Evolutionary conservation across 2,888 invertebrate genomes (phyloP), one percentile per base, ranked within the genome.

Genomic region (Congeria kusceri): DNA sequence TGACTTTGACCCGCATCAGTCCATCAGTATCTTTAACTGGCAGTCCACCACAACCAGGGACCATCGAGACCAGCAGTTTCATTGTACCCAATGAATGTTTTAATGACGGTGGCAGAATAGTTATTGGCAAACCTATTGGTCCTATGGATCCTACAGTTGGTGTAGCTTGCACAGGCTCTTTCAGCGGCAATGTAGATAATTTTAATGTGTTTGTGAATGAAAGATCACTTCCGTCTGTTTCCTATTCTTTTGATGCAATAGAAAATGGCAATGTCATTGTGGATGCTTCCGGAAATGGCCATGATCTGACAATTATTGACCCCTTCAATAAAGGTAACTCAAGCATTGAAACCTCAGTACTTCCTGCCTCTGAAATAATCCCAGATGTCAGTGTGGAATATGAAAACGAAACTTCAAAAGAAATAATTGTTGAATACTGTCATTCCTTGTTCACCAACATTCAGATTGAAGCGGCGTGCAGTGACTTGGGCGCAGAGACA

Each of bases 71-170:
- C 23, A 58, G 53, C 39, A n/a, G 72, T 18, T 46, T 64, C 32
- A 59, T 85, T 23, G 82, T 80, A 9, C 32, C 69, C 7, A 65
- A 56, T 20, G 81, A 76, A 11, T 64, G 57, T 29, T 86, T 87
- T 69, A 70, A 83, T 11, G 69, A 56, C 7, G 66, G 68, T 28
- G 89, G 89, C 20, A 79, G 82, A 15, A 25, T 90, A 28, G 74
- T 80, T 32, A 29, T 90, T 27, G 89, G 88, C n/a, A 69, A 65
- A 27, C 86, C 86, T 67, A 78, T 71, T 49, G 69, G 74, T 9
- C 66, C 84, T 13, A 64, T 79, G 57, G 71, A 75, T 39, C 47
- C 53, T 9, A 58, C 58, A 20, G 72, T 80, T 46, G 58, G 59
- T 18, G 32, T 62, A 29, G 49, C 66, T 18, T 58, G 85, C 44